Conservation (phyloP, 35 echinoderm and acorn worm genomes). For the Heliocidaris erythrogramma region DNA sequence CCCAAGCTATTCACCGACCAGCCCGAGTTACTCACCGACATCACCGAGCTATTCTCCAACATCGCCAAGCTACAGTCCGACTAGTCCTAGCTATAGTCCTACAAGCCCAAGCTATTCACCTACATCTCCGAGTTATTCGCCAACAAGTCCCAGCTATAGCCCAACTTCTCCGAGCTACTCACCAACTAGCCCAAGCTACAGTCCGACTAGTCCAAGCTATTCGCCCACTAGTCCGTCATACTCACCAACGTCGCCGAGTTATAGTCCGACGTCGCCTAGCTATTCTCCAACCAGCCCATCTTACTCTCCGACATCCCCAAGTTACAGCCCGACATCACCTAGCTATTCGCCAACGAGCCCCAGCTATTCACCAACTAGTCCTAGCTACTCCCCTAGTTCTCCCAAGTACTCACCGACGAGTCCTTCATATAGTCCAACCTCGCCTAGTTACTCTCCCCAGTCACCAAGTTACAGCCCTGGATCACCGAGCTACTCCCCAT, state of each 20-base stretch:
- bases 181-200: constrained; percentile 81
- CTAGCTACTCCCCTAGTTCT: constrained; percentile 87
- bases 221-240: constrained; percentile 78
- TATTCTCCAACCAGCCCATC: constrained; percentile 80
- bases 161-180: constrained; percentile 86
- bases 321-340: constrained; percentile 73
- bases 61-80: constrained; percentile 92
- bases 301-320: constrained; percentile 75
- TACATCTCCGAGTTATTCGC: constrained; percentile 81
- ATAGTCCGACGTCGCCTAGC: constrained; percentile 79
- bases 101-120: constrained; percentile 87
- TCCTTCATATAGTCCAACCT: constrained; percentile 62
- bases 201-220: constrained; percentile 83
- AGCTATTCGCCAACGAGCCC: constrained; percentile 79
- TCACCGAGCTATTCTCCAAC: constrained; percentile 92
- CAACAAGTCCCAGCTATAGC: constrained; percentile 93
- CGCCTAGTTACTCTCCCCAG: constrained; percentile 83
- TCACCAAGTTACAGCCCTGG: constrained; percentile 94
- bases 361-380: constrained; percentile 87
- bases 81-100: constrained; percentile 90
- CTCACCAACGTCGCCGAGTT: constrained; percentile 84
- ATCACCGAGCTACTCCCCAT: constrained; percentile 93
- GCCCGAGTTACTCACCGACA: constrained; percentile 94
- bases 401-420: constrained; percentile 96
- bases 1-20: constrained; percentile 91